Evolutionary conservation across 2,888 invertebrate genomes (phyloP), one percentile per base, ranked within the genome.

Genomic region (Petrolisthes cinctipes): DNA sequence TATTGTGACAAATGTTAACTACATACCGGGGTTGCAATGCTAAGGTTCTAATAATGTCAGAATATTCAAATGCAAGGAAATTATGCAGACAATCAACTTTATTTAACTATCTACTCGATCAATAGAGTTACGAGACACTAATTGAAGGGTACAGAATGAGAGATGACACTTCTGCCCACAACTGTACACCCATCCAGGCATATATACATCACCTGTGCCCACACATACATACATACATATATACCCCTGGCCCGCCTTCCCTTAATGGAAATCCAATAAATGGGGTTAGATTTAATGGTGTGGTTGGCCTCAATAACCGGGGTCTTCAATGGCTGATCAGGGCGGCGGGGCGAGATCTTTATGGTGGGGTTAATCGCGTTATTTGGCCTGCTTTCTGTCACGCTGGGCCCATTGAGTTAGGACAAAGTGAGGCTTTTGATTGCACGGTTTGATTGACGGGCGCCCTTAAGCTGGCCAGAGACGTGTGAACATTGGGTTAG

Each of bases 401-500:
- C 83, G 86, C 53, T 86, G 86, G 86, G 37, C 14, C 86, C 83
- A 86, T 86, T 86, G 83, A 86, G 71, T 66, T 37, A 71, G 57
- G 80, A 86, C 86, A 86, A 83, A 86, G 86, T 86, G 80, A 82
- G 83, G 80, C 86, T 79, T 86, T 86, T 86, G 86, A 86, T 86
- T 86, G 86, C 86, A 86, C n/a, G 78, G 71, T 78, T 71, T 86
- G 86, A 86, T 86, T 86, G 86, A 86, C 86, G 57, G 83, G 83
- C 83, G 79, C 51, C 82, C 83, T 56, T 82, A 76, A 83, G 83
- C 82, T 82, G 86, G 86, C 71, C 82, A 86, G 57, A 51, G 83
- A 83, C 83, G 83, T 86, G 86, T 86, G 86, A 86, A 86, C 86
- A 86, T 86, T 75, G 86, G 56, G 82, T 86, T 86, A 86, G 53